Evolutionary conservation across 2,797 vertebrate species (phyloP).

Genomic region (Aplochiton taeniatus): DNA sequence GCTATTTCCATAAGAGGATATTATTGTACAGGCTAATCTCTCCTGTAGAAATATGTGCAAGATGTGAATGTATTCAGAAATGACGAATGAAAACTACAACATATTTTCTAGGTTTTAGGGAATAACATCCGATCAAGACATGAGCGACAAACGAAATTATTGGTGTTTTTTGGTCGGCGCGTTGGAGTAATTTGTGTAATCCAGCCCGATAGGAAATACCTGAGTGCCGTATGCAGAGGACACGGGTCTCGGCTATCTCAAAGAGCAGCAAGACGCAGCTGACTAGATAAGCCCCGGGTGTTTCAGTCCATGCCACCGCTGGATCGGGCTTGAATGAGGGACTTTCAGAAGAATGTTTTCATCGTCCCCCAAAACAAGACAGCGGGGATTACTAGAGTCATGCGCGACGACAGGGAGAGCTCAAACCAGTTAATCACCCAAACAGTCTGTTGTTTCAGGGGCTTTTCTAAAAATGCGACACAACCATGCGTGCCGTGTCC

Average conservation of each 20-base stretch:
- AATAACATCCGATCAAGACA: too few species aligned
- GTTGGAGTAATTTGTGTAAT: constrained; percentile 18
- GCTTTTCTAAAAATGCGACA: background rate
- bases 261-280: constrained; percentile 67
- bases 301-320: constrained; percentile 63
- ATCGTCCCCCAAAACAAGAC: constrained; percentile 69
- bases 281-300: constrained; percentile 67
- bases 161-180: too few species aligned
- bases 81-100: too few species aligned
- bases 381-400: constrained; percentile 15
- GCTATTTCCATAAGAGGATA: too few species aligned
- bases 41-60: too few species aligned
- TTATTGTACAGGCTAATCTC: too few species aligned
- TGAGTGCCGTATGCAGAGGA: constrained; percentile 58
- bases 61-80: too few species aligned
- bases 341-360: constrained; percentile 80
- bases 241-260: constrained; percentile 62
- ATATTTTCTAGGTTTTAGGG: too few species aligned
- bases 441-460: constrained; percentile 42
- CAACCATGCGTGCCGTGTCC: too few species aligned
- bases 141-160: too few species aligned
- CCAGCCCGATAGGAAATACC: constrained; percentile 61
- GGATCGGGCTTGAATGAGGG: constrained; percentile 69
- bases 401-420: constrained; percentile 2
- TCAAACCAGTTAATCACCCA: constrained; percentile 19